A percentile compares a stretch with the other conserved stretches of the same genome.
phyloP scores from a whole-genome alignment of 2,113 vertebrate genomes.

The Pygathrix nemaeus region DNA sequence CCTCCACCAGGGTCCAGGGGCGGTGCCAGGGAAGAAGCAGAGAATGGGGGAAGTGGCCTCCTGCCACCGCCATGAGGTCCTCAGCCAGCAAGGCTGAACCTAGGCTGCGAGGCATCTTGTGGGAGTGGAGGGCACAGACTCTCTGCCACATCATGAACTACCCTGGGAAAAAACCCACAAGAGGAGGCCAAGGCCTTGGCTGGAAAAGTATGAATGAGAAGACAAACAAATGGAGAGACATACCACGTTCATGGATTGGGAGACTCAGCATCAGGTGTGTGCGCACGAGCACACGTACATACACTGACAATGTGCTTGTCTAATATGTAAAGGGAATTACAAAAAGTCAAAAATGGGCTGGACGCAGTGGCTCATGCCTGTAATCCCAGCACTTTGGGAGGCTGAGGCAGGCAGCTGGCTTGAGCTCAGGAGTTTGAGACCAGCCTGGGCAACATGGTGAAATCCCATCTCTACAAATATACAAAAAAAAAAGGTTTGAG shows the following conservation, averaged over 20 bases:
- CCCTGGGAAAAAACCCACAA: not conserved
- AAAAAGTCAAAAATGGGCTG: not conserved
- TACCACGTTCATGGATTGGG: not conserved
- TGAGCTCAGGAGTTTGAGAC: too few species aligned
- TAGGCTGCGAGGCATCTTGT: fast-evolving
- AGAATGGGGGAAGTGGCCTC: not conserved
- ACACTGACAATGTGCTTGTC: not conserved
- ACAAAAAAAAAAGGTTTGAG: not conserved
- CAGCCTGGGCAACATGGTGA: too few species aligned
- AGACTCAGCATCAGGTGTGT: not conserved
- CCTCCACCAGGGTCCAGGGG: conserved; percentile 19
- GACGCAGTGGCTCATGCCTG: not conserved
- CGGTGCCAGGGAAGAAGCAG: not conserved
- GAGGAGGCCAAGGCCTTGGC: not conserved
- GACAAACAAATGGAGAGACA: not conserved
- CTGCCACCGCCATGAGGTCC: not conserved
- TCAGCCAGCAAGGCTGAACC: not conserved
- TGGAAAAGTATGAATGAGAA: not conserved
- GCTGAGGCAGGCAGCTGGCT: too few species aligned
- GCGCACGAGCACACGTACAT: not conserved
- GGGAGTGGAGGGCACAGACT: not conserved
- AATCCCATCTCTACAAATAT: not conserved
- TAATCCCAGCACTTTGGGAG: too few species aligned
- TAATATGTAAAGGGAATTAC: not conserved
- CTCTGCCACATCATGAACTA: not conserved